Evolutionary conservation across 2,113 vertebrate genomes (phyloP).

Genomic region (Thomomys bottae): DNA sequence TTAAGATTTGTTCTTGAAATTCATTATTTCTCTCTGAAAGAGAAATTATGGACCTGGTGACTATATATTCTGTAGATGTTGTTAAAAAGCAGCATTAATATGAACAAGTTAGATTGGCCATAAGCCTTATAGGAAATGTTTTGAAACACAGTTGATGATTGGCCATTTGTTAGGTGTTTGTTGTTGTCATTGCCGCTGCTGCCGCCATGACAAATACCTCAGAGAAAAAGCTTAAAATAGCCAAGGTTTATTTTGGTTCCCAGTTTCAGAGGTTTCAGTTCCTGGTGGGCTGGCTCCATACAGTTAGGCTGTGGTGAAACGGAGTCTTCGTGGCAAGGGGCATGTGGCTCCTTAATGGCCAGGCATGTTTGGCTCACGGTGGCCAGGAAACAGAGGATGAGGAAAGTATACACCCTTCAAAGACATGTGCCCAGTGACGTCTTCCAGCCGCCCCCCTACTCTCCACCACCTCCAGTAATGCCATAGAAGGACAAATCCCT

Average conservation of each 20-base stretch:
- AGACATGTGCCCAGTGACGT: neutral
- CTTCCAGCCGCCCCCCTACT: too few relatives aligned
- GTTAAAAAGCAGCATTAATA: too few relatives aligned
- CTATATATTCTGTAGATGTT: neutral
- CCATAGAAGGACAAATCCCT: neutral
- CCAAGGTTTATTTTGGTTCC: neutral
- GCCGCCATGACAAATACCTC: neutral
- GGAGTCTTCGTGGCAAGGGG: too few relatives aligned
- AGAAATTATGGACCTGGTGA: neutral
- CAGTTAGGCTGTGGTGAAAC: neutral
- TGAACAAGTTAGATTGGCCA: neutral
- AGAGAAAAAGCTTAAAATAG: neutral
- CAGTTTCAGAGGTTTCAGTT: neutral
- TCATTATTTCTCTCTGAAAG: neutral
- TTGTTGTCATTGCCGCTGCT: too few relatives aligned
- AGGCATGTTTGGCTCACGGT: neutral
- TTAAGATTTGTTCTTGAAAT: neutral
- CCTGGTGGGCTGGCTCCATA: neutral
- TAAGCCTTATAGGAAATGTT: neutral
- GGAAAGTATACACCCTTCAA: neutral
- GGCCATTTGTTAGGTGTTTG: neutral
- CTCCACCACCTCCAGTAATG: too few relatives aligned
- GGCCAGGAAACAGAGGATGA: neutral
- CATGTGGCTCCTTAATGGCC: too few relatives aligned
- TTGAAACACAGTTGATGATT: neutral